phyloP scores from a whole-genome alignment of 2,888 invertebrate species.

The Drosophila leonis region DNA sequence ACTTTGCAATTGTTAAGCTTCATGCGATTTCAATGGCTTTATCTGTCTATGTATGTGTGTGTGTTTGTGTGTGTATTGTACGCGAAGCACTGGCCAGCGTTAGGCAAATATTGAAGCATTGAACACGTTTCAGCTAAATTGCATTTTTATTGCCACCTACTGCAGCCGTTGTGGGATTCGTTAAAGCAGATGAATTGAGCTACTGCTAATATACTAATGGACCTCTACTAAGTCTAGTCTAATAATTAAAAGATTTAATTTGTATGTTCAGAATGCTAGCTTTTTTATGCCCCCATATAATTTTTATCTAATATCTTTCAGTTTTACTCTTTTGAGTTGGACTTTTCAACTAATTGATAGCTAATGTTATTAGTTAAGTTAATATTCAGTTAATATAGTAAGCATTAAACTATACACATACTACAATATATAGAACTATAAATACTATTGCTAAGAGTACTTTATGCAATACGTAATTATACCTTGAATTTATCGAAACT shows the following conservation, averaged over 20 bases:
- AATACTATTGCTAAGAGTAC: not conserved
- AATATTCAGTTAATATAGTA: not conserved
- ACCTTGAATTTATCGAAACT: too few species aligned
- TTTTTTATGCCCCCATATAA: not conserved
- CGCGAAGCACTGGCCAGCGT: slow-evolving; percentile 43
- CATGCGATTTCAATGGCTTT: slow-evolving; percentile 62
- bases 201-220: slow-evolving; percentile 9
- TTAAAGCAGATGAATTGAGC: slow-evolving; percentile 21
- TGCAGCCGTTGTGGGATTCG: slow-evolving; percentile 23
- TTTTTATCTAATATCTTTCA: not conserved
- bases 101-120: slow-evolving; percentile 75
- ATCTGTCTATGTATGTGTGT: slow-evolving; percentile 26
- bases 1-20: slow-evolving; percentile 58
- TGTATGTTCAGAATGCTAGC: not conserved
- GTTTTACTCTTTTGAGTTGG: not conserved
- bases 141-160: slow-evolving; percentile 78
- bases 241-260: not conserved
- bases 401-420: not conserved
- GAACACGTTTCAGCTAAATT: slow-evolving; percentile 77
- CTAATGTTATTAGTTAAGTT: not conserved
- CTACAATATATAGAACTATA: not conserved
- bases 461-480: not conserved
- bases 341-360: not conserved
- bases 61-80: slow-evolving; percentile 33
- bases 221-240: not conserved